Base-by-base conservation (phyloP, 2,113 vertebrate genomes). In the Pedionomus torquatus region DNA sequence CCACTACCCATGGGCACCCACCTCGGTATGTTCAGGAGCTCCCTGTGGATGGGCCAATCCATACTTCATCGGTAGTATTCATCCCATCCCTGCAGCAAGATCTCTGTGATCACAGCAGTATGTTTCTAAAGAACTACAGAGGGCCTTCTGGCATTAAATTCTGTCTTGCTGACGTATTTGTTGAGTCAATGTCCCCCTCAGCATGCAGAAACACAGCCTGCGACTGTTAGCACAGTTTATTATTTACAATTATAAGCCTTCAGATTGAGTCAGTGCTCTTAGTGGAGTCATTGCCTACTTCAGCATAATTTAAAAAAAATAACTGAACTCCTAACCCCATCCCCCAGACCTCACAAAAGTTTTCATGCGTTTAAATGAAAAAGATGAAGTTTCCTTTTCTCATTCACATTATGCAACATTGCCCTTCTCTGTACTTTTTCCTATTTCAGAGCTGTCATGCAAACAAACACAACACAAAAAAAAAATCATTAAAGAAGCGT, bases 331-430 rank as follows among this genome's bases (percentile, higher is more conserved):
- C 21, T 77, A 39, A 87, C 37, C 8, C 44, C 60, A 9, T 28
- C 60, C 44, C 63, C 2, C 30, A 91, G 68, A 58, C 41, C 63
- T 92, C 79, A 63, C 52, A 94, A 49, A 49, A 69, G 80, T 94
- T 96, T 96, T 93, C 44, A 93, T 95, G 83, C 71, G 71, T 90
- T 97, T 95, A 89, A 95, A 94, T 93, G 44, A 91, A 95, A 97
- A 96, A 93, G 43, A 76, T 64, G 81, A 91, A 72, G 35, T 69
- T 94, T 52, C 60, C 61, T 89, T 90, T 71, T 76, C 51, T 93
- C 2, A 0, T 75, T 80, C 90, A 71, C 93, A 95, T 97, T 95
- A 96, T 96, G 66, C 93, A 97, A 90, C 58, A 86, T 95, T 94
- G 91, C 75, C 88, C 94, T 97, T 97, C 92, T 86, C 83, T 93